A percentile compares a stretch with the other conserved stretches of the same genome.
Evolutionary conservation across 2,113 vertebrate species (phyloP).

Genomic region (Delphinus delphis): DNA sequence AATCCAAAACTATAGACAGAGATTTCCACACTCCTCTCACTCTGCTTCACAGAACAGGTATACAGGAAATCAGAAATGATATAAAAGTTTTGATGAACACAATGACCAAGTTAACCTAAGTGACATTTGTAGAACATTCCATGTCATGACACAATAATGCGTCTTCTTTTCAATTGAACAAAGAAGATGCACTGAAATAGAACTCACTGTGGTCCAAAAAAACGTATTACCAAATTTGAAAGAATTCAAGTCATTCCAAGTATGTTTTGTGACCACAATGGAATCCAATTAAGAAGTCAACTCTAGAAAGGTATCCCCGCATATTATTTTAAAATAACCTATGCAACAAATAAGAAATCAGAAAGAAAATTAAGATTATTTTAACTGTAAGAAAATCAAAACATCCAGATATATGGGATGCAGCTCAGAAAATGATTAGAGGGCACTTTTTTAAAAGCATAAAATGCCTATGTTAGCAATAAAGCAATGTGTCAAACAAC

Average conservation of each 20-base stretch:
- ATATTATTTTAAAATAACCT: neutral
- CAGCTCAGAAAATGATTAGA: neutral
- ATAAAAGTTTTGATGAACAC: neutral
- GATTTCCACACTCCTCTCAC: neutral
- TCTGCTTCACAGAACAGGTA: neutral
- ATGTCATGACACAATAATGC: neutral
- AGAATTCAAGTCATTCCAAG: neutral
- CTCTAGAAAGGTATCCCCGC: neutral
- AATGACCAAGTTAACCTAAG: neutral
- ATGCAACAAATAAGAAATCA: neutral
- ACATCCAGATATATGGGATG: neutral
- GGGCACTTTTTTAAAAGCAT: neutral
- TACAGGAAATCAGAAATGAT: neutral
- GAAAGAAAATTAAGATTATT: neutral
- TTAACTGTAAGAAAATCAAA: neutral
- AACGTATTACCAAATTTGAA: neutral
- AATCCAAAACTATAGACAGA: neutral
- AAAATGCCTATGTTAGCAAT: neutral
- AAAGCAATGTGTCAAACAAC: neutral
- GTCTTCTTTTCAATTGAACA: neutral
- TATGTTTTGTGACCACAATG: neutral
- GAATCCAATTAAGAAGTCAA: constrained; percentile 5
- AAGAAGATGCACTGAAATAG: neutral
- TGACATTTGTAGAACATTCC: neutral
- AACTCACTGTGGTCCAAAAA: neutral